Evolutionary conservation across 1,140 invertebrate species (phyloP), one percentile per base, ranked within the genome.

Genomic region (Tachypleus tridentatus): DNA sequence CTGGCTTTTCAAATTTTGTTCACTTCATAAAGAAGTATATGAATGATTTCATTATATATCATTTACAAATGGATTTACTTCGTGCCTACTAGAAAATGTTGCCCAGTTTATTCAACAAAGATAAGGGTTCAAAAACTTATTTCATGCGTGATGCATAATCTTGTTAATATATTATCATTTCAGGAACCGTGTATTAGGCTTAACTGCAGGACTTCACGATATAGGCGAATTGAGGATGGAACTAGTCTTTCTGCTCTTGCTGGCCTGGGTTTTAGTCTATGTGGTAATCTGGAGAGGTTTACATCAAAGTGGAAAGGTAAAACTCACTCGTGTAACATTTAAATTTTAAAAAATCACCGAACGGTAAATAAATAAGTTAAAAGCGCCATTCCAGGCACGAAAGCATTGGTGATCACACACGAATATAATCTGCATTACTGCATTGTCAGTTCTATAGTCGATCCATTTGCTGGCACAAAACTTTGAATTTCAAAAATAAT

Each of bases 281-380:
- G 67, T 79, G 6, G 77, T 78, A 60, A 79, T 79, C 60, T 80
- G 78, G 69, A 76, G 74, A 71, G 78, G 78, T 52, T 73, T 79
- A 29, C 75, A 80, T 64, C 75, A 79, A 69, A 80, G 77, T 59
- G 79, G 78, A 69, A 79, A 79, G 70, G 76, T 78, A 62, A 63
- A 29, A 0, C 29, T 29, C 29, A 29, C 29, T 29, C 29, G 29
- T 29, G 29, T 29, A 29, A 29, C 29, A 29, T 29, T 29, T 29
- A 29, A 29, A 29, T 29, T 29, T 29, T 2, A 29, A 29, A 29
- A 29, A 29, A 29, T 29, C 2, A 29, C 29, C 29, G 29, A 1
- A 29, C 29, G 2, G 29, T 29, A 29, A 29, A 29, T 29, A 29
- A 29, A 29, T 29, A 29, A 29, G 29, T 29, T 2, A 29, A 29